Percentiles rank a stretch among this genome's conserved stretches.
phyloP scores from a whole-genome alignment of 1,140 invertebrate species.

The Acromyrmex heyeri region DNA sequence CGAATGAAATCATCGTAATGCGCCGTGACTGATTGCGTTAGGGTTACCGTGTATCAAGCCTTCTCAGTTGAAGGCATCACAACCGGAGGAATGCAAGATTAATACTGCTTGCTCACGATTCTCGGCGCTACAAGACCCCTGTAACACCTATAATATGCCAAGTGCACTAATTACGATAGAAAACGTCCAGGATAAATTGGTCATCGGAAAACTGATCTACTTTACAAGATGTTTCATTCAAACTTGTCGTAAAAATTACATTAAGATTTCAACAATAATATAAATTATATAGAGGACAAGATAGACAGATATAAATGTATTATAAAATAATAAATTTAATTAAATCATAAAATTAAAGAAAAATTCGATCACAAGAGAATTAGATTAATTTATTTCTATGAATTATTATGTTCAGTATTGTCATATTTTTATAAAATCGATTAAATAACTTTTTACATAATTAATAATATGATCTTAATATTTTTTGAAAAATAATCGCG shows the following conservation, averaged over 20 bases:
- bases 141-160: slow-evolving; percentile 11
- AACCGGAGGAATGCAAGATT: slow-evolving; percentile 62
- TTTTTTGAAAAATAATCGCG: background rate
- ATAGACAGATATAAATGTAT: no score
- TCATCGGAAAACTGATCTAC: background rate
- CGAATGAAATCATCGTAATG: slow-evolving; percentile 77
- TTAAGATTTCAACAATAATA: background rate
- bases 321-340: background rate
- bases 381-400: background rate
- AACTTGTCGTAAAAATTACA: background rate
- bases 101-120: slow-evolving; percentile 64
- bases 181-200: slow-evolving; percentile 15
- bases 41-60: slow-evolving; percentile 71
- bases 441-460: background rate
- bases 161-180: slow-evolving; percentile 52
- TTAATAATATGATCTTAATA: background rate
- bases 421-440: background rate
- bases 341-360: background rate
- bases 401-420: background rate
- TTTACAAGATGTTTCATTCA: background rate
- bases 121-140: slow-evolving; percentile 3
- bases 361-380: background rate
- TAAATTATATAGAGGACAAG: no score
- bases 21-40: slow-evolving; percentile 75
- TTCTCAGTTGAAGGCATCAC: slow-evolving; percentile 50